Percentiles rank a stretch among this genome's conserved stretches.
phyloP scores from a whole-genome alignment of 2,797 vertebrate species.

The Enteromius fasciolatus region DNA sequence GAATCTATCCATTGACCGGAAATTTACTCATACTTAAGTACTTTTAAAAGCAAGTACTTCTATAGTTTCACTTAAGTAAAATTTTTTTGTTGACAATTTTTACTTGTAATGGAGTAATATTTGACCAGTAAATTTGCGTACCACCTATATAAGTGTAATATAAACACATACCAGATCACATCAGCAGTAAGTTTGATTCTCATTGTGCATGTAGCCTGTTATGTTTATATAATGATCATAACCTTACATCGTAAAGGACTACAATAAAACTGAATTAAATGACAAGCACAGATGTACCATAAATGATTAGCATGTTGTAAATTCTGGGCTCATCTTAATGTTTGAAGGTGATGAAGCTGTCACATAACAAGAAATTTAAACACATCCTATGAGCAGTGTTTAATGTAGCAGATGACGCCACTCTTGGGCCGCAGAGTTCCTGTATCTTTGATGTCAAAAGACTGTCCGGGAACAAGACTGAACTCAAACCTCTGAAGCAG shows the following conservation, averaged over 20 bases:
- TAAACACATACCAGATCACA: too few relatives aligned
- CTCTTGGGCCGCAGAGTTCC: conserved; percentile 82
- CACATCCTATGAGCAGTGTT: too few relatives aligned
- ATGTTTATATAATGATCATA: neutral
- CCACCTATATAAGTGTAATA: too few relatives aligned
- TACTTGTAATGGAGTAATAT: too few relatives aligned
- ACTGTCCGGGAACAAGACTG: conserved; percentile 81
- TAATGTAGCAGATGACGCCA: conserved; percentile 79
- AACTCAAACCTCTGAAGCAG: conserved; percentile 90
- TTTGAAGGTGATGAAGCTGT: neutral
- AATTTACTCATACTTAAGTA: too few relatives aligned
- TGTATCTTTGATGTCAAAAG: conserved; percentile 80
- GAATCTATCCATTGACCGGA: too few relatives aligned
- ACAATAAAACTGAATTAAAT: neutral
- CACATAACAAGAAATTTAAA: neutral
- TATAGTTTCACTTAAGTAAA: too few relatives aligned
- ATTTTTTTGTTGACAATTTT: too few relatives aligned
- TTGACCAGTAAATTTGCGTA: too few relatives aligned
- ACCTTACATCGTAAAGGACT: neutral
- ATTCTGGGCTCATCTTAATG: neutral
- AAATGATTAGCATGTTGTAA: neutral
- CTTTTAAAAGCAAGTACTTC: too few relatives aligned
- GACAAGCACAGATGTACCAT: neutral
- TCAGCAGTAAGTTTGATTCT: neutral
- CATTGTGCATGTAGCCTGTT: neutral